These are phyloP conservation scores for Pempheris klunzingeri DNA, from an alignment of 2,797 vertebrate species.

Conservation along the genomic window DNA sequence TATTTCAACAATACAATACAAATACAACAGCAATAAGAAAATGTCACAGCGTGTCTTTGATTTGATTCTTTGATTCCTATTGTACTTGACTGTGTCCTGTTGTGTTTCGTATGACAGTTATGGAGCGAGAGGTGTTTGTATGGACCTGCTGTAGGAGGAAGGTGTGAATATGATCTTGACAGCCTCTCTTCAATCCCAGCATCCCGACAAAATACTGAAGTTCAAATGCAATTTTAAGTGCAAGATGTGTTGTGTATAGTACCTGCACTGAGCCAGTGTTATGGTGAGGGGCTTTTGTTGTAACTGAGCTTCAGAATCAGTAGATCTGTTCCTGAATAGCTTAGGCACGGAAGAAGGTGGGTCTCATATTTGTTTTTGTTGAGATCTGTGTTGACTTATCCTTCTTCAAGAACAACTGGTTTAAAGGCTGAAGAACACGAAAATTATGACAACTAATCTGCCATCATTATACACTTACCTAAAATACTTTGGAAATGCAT, in stretches of 20 bases:
- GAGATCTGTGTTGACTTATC: background rate
- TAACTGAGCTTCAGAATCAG: conserved; percentile 6
- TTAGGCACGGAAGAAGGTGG: background rate
- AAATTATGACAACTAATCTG: background rate
- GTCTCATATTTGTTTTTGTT: conserved; percentile 7
- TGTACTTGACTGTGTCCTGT: background rate
- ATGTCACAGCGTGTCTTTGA: conserved; percentile 1
- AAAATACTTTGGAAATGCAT: too few relatives aligned
- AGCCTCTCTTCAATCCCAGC: background rate
- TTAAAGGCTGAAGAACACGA: background rate
- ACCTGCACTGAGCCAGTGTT: background rate
- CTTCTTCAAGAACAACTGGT: background rate
- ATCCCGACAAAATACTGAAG: background rate
- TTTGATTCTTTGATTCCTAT: too few relatives aligned
- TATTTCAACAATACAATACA: too few relatives aligned
- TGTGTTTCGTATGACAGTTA: background rate
- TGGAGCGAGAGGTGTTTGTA: background rate
- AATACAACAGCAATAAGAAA: background rate
- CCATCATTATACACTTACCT: background rate
- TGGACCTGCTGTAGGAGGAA: background rate
- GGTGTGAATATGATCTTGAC: conserved; percentile 11
- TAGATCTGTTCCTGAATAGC: background rate
- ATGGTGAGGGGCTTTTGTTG: background rate
- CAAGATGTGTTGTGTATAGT: background rate
- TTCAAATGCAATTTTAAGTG: background rate